These are phyloP conservation scores for Atethmia centrago DNA, from an alignment of 2,888 invertebrate species.

Conservation along the genomic window DNA sequence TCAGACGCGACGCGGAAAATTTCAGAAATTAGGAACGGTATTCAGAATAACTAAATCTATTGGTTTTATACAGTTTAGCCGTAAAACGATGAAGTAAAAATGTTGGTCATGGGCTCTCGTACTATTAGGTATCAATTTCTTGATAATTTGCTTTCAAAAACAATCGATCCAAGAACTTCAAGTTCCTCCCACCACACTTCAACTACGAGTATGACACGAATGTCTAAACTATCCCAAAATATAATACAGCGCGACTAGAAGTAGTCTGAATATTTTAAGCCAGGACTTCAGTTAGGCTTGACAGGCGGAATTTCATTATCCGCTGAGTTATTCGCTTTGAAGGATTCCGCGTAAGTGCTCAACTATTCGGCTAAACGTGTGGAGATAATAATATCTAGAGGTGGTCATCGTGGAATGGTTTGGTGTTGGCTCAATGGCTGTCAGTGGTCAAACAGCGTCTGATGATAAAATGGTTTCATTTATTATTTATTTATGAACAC, in stretches of 20 bases:
- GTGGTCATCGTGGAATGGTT: neutral
- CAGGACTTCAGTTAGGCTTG: constrained; percentile 27
- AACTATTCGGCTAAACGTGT: constrained; percentile 51
- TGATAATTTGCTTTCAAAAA: neutral
- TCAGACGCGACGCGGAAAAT: too few species aligned
- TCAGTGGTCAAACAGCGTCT: neutral
- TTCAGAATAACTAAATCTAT: too few species aligned
- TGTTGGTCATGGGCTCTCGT: too few species aligned
- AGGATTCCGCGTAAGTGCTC: constrained; percentile 21
- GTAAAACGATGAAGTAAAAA: too few species aligned
- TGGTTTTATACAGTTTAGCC: too few species aligned
- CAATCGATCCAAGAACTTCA: neutral
- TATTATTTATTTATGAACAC: neutral
- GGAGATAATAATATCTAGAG: constrained; percentile 27
- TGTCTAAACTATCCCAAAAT: constrained; percentile 26
- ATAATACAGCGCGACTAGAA: constrained; percentile 23
- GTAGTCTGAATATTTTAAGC: constrained; percentile 38
- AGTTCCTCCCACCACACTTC: neutral
- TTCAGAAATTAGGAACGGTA: too few species aligned
- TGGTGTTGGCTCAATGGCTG: neutral
- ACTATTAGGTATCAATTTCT: neutral
- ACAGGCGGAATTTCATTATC: constrained; percentile 64
- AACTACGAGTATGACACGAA: constrained; percentile 5
- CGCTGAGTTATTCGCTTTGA: constrained; percentile 50
- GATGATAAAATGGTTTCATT: neutral